Evolutionary conservation across 2,113 vertebrate genomes (phyloP), one percentile per base, ranked within the genome.

Genomic region (Brienomyrus longianalis): DNA sequence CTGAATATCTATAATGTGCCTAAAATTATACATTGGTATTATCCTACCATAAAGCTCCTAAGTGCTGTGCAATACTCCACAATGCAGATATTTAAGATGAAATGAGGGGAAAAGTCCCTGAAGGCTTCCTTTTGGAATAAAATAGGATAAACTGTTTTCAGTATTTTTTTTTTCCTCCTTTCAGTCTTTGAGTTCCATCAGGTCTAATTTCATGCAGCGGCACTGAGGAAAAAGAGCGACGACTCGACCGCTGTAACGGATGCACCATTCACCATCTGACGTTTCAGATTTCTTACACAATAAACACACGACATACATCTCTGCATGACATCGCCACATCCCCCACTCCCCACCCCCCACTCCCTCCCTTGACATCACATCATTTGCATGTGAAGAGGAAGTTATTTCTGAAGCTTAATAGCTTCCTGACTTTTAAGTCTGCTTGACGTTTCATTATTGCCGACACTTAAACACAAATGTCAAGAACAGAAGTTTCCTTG

Each of bases 321-420:
- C 66, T 51, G 70, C 48, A 8, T 23, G 10, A 88, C 23, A 47
- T 13, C 13, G 9, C 66, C 35, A 7, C 21, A 19, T 47, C 23
- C 19, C 21, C 19, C 39, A 23, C 35, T 23, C 47, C 19, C 21
- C 2, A 17, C n/a, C n/a, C n/a, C n/a, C n/a, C n/a, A 31, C 15
- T 10, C 27, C 66, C 5, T 19, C 35, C 74, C 13, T 39, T 19
- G 35, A 80, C 27, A n/a, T 77, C 88, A 83, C 48, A 80, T 89
- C 47, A 54, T 89, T 80, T 89, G n/a, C 88, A 83, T 83, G 70
- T 43, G 27, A 89, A 89, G 47, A 80, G 70, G 48, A 83, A 52
- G 47, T 74, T 83, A 52, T 89, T 83, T 80, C 43, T 83, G 47
- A 80, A 21, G 66, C 88, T 66, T 77, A 80, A 83, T 54, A 80